phyloP scores from a whole-genome alignment of 2,888 invertebrate species.

The Operophtera brumata region DNA sequence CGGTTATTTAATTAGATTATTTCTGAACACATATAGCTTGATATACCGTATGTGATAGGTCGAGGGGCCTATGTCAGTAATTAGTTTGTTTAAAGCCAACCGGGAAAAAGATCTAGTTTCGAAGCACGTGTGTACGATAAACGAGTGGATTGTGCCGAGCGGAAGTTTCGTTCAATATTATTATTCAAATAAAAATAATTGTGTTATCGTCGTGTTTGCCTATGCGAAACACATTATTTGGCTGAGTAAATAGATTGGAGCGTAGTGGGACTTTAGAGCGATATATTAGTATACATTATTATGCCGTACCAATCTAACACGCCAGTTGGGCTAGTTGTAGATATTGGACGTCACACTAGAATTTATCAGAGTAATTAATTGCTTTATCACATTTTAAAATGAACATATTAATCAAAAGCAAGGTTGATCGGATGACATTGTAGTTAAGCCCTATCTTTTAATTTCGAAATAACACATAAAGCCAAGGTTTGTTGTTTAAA shows the following conservation, averaged over 20 bases:
- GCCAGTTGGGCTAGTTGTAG: constrained; percentile 2
- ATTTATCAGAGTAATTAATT: constrained; percentile 11
- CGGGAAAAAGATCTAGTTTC: constrained; percentile 54
- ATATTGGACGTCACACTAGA: neutral
- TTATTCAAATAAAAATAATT: constrained; percentile 30
- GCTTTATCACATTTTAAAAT: constrained; percentile 10
- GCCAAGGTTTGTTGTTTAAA: constrained; percentile 46
- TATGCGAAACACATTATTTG: constrained; percentile 47
- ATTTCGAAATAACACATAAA: constrained; percentile 46
- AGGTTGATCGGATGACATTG: constrained; percentile 30
- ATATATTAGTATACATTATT: neutral
- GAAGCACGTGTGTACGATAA: constrained; percentile 61
- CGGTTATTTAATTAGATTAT: constrained; percentile 38
- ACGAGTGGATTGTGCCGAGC: constrained; percentile 40
- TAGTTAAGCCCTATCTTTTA: constrained; percentile 26
- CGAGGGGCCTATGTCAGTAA: constrained; percentile 43
- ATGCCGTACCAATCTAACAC: neutral
- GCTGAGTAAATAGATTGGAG: constrained; percentile 11
- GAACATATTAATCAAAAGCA: constrained; percentile 32
- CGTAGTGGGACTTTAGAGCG: constrained; percentile 3
- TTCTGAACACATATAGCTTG: constrained; percentile 41
- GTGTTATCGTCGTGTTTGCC: constrained; percentile 42
- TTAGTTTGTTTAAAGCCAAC: constrained; percentile 50
- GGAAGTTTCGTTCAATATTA: constrained; percentile 36
- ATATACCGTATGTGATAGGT: no score